A percentile compares a stretch with the other conserved stretches of the same genome.
Conservation (phyloP, 2,888 invertebrate species). For the Polia nebulosa region DNA sequence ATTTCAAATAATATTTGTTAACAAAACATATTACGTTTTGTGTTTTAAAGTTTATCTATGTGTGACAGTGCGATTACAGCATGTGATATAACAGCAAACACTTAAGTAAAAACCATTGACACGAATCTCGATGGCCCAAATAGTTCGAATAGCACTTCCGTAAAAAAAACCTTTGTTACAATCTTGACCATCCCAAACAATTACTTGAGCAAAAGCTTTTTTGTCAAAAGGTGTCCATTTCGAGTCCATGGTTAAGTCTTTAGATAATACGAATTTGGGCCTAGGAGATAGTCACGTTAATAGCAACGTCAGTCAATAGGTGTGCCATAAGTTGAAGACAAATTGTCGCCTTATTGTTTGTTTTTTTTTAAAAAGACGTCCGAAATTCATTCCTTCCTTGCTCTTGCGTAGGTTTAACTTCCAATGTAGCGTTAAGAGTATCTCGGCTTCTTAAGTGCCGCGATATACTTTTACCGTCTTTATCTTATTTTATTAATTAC, state of each 20-base stretch:
- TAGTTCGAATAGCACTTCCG: constrained; percentile 21
- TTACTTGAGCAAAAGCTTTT: constrained; percentile 1
- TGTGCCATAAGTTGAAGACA: constrained; percentile 10
- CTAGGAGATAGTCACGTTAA: background rate
- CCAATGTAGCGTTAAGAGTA: background rate
- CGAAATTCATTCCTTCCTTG: background rate
- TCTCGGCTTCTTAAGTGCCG: background rate
- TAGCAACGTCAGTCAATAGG: background rate
- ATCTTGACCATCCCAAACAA: constrained; percentile 10
- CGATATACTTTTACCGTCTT: background rate
- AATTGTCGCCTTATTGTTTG: background rate
- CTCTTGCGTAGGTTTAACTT: background rate
- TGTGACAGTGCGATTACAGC: constrained; percentile 52
- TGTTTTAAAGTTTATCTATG: constrained; percentile 48
- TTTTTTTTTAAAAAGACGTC: background rate
- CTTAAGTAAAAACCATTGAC: constrained; percentile 63
- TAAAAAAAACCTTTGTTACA: constrained; percentile 32
- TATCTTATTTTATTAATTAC: constrained; percentile 8
- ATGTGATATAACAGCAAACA: constrained; percentile 47
- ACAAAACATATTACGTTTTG: constrained; percentile 15
- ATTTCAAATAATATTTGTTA: constrained; percentile 29
- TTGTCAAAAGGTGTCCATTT: background rate
- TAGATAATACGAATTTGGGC: background rate
- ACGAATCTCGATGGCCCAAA: constrained; percentile 40
- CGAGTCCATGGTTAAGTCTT: background rate